These are phyloP conservation scores for Liparis tanakae DNA, from an alignment of 2,797 vertebrate genomes.

Conservation along the genomic window DNA sequence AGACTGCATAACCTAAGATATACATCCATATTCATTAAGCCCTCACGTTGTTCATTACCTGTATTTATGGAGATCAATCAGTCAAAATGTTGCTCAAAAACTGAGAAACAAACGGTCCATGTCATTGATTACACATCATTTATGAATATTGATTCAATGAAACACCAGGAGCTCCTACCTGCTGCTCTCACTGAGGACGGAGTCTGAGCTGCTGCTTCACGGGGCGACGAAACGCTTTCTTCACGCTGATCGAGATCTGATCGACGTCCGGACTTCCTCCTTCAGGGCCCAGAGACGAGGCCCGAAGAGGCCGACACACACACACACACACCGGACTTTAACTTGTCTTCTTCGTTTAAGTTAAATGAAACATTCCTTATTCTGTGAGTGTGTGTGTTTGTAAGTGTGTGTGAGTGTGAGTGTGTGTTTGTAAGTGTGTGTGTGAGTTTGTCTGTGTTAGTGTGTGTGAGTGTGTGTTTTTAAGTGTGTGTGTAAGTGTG, in stretches of 20 bases:
- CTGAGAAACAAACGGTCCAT: not conserved
- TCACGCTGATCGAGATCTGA: conserved; percentile 32
- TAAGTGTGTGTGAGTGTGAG: no score
- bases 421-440: no score
- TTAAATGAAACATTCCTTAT: no score
- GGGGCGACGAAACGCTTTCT: conserved; percentile 32
- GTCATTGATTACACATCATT: not conserved
- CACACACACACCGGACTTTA: no score
- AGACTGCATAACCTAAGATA: not conserved
- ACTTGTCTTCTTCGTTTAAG: no score
- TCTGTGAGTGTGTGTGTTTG: no score
- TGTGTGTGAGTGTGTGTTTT: no score
- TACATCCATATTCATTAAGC: not conserved
- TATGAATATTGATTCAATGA: not conserved
- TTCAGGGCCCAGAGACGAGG: not conserved
- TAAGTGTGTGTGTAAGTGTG: no score
- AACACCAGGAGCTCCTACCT: conserved; percentile 41
- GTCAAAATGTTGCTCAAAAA: not conserved
- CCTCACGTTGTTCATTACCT: not conserved
- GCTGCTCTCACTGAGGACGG: conserved; percentile 25
- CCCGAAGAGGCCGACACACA: no score
- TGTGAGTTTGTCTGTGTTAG: no score
- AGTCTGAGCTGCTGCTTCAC: conserved; percentile 50
- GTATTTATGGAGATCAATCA: not conserved
- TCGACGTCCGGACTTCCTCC: not conserved